phyloP scores from a whole-genome alignment of 2,888 invertebrate genomes.

The Nymphalis c-album region DNA sequence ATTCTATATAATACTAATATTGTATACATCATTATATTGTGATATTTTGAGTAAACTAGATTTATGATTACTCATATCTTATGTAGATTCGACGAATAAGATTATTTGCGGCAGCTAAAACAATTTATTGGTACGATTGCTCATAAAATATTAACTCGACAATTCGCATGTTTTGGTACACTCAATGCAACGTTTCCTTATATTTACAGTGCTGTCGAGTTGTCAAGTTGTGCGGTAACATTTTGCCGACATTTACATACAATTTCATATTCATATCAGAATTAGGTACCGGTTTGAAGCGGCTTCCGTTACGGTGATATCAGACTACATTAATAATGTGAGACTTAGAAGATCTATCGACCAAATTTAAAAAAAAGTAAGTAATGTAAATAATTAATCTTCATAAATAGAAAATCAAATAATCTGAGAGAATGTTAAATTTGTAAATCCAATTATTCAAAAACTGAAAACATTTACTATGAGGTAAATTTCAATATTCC shows the following conservation, averaged over 20 bases:
- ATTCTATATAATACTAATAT: too few relatives aligned
- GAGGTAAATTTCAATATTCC: constrained; percentile 1
- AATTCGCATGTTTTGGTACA: constrained; percentile 69
- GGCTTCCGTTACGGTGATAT: constrained; percentile 45
- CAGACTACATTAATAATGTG: constrained; percentile 6
- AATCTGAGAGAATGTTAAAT: too few relatives aligned
- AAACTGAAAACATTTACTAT: not conserved
- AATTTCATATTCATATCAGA: constrained; percentile 78
- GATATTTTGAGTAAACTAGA: not conserved
- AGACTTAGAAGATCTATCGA: constrained; percentile 1
- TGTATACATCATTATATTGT: not conserved
- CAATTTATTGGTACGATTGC: constrained; percentile 66
- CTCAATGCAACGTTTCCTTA: constrained; percentile 64
- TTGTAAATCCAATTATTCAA: too few relatives aligned
- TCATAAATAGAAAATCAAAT: too few relatives aligned
- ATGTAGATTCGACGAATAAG: not conserved
- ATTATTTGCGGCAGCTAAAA: constrained; percentile 47
- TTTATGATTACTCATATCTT: not conserved
- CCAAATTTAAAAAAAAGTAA: too few relatives aligned
- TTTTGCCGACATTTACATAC: constrained; percentile 73
- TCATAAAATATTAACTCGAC: constrained; percentile 53
- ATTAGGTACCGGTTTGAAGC: constrained; percentile 59
- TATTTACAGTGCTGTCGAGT: constrained; percentile 71
- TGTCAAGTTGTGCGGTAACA: constrained; percentile 68
- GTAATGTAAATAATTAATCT: too few relatives aligned